Conservation (phyloP, 2,888 invertebrate genomes). For the Neria commutata region DNA sequence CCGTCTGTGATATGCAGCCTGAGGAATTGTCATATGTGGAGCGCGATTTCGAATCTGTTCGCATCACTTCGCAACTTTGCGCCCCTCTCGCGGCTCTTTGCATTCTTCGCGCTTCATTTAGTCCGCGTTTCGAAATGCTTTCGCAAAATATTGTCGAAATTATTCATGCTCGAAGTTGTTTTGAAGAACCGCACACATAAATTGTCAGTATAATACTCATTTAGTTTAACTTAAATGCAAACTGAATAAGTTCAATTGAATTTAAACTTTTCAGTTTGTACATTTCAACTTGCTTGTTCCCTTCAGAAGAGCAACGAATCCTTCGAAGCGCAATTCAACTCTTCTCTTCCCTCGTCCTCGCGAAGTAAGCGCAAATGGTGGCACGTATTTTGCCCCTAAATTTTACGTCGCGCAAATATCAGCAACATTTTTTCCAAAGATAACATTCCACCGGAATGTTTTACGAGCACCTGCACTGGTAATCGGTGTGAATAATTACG, state of each 20-base stretch:
- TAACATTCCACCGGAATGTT: constrained; percentile 41
- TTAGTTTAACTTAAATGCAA: too few relatives aligned
- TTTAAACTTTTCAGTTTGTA: too few relatives aligned
- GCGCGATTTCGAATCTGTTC: constrained; percentile 57
- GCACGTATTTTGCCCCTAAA: constrained; percentile 45
- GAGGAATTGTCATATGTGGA: constrained; percentile 55
- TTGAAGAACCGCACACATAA: too few relatives aligned
- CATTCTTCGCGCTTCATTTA: constrained; percentile 31
- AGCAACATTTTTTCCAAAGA: constrained; percentile 26
- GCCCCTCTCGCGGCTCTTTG: background rate
- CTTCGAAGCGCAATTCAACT: too few relatives aligned
- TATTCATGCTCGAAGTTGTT: constrained; percentile 48
- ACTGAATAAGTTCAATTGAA: too few relatives aligned
- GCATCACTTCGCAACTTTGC: constrained; percentile 44
- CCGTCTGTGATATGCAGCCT: constrained; percentile 31
- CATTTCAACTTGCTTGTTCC: too few relatives aligned
- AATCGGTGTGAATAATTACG: constrained; percentile 51
- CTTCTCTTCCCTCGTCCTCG: background rate
- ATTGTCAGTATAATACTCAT: too few relatives aligned
- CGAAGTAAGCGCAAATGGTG: too few relatives aligned
- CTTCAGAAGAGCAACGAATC: too few relatives aligned
- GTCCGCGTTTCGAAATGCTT: constrained; percentile 53
- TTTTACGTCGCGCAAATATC: constrained; percentile 29
- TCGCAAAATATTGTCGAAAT: constrained; percentile 55
- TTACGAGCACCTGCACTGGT: constrained; percentile 38